Evolutionary conservation across 2,113 vertebrate species (phyloP), one percentile per base, ranked within the genome.

Genomic region (Myiagra hebetior): DNA sequence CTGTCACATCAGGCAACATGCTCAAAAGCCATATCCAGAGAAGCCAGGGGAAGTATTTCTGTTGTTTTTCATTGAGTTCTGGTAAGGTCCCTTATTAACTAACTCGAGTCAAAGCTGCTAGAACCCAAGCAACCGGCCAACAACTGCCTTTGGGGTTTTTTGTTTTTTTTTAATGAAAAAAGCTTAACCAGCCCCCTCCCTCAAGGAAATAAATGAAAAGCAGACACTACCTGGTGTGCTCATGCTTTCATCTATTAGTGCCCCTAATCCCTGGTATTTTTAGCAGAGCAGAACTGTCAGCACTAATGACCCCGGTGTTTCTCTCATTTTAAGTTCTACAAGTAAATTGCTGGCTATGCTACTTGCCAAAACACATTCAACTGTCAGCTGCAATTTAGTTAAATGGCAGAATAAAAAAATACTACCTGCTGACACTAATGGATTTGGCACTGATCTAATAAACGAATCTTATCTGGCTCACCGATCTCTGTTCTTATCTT

Each of bases 331-430:
- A 89, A 91, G 57, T 94, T 87, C 89, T 60, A 21, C 44, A 90
- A 89, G 78, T 22, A 96, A 96, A 94, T 64, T 76, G 91, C 84
- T 78, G 72, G 87, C 76, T 92, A 2, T 7, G 8, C 41, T 31
- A 21, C 87, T 84, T 91, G 93, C 94, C 95, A 97, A 90, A 82
- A 89, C 95, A 94, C 86, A 85, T 83, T 92, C 92, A 79, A 72
- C 75, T 95, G 95, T 97, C 97, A 96, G 83, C 17, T 39, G 50
- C 41, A 46, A 96, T 98, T 97, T 96, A 89, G 44, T 70, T 76
- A 85, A 91, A 96, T 7, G 64, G 95, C 76, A 49, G 7, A 84
- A 85, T 42, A 72, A 78, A 96, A 97, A 95, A 93, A 53, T 86
- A 46, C 93, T 95, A 84, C 90, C 90, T 97, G 78, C 94, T 78